Percentiles rank a stretch among this genome's conserved stretches.
phyloP scores from a whole-genome alignment of 2,113 vertebrate species.

The Serilophus lunatus region DNA sequence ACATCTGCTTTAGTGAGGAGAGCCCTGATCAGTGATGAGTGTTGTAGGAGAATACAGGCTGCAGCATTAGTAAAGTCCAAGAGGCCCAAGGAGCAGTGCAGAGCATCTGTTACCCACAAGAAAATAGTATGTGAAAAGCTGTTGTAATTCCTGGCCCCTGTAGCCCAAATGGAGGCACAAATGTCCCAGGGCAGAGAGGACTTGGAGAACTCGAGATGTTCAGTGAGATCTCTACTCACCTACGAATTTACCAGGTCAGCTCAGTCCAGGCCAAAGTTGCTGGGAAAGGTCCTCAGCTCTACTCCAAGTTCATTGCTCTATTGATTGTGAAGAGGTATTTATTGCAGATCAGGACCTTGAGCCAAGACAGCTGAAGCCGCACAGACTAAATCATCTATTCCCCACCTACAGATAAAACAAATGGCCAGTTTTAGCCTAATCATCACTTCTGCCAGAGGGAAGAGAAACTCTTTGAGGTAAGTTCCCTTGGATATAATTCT shows the following conservation, averaged over 20 bases:
- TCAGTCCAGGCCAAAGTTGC: neutral
- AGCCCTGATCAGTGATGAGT: neutral
- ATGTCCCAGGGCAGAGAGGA: neutral
- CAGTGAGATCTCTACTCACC: neutral
- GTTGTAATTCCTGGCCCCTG: neutral
- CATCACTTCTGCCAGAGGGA: conserved; percentile 18
- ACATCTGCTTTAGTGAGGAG: neutral
- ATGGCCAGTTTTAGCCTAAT: neutral
- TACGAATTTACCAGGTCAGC: neutral
- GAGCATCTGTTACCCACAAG: neutral
- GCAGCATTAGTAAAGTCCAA: neutral
- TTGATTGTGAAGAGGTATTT: neutral
- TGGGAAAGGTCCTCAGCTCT: neutral
- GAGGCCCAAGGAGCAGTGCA: neutral
- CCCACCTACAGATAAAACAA: conserved; percentile 5
- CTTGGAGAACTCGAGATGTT: accelerated
- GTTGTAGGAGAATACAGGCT: neutral
- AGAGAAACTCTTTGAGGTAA: conserved; percentile 11
- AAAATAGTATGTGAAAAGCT: neutral
- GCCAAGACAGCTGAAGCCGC: neutral
- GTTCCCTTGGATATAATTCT: conserved; percentile 22
- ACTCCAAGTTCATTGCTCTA: neutral
- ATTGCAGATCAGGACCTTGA: neutral
- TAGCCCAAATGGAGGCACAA: neutral
- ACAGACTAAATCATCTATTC: neutral